Conservation (phyloP, 2,113 vertebrate genomes). For the Illadopsis cleaveri region DNA sequence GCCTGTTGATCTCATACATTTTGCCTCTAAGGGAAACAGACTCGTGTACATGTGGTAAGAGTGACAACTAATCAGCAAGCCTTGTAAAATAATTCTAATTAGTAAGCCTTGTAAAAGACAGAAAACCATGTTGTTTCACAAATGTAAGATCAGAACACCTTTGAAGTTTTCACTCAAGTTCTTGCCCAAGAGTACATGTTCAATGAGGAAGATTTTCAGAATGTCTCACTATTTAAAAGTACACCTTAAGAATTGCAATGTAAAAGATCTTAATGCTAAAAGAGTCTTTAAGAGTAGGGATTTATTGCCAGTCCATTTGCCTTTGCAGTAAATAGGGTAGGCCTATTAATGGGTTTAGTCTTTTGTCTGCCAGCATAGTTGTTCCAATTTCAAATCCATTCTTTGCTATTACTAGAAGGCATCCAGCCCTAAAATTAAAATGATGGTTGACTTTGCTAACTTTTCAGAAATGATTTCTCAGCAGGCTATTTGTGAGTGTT, state of each 20-base stretch:
- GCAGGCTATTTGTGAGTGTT: not conserved
- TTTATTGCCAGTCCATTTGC: not conserved
- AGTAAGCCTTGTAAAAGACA: not conserved
- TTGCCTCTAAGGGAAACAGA: not conserved
- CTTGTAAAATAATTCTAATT: not conserved
- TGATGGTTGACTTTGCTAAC: constrained; percentile 5
- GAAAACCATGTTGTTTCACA: not conserved
- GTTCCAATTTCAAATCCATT: constrained; percentile 26
- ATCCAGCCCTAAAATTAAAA: constrained; percentile 31
- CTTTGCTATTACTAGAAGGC: constrained; percentile 17
- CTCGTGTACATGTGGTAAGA: not conserved
- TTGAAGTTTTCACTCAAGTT: not conserved
- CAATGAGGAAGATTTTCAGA: not conserved
- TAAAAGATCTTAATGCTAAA: not conserved
- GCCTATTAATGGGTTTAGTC: not conserved
- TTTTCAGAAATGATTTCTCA: constrained; percentile 13
- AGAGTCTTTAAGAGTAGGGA: not conserved
- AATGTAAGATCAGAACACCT: not conserved
- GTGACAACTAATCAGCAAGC: not conserved
- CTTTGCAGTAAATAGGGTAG: not conserved
- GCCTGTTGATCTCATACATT: not conserved
- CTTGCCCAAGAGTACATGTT: not conserved
- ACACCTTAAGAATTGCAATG: not conserved
- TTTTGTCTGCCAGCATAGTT: constrained; percentile 10
- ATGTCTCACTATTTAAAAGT: not conserved